phyloP scores from a whole-genome alignment of 2,888 invertebrate genomes.

The Orchestes rusci region DNA sequence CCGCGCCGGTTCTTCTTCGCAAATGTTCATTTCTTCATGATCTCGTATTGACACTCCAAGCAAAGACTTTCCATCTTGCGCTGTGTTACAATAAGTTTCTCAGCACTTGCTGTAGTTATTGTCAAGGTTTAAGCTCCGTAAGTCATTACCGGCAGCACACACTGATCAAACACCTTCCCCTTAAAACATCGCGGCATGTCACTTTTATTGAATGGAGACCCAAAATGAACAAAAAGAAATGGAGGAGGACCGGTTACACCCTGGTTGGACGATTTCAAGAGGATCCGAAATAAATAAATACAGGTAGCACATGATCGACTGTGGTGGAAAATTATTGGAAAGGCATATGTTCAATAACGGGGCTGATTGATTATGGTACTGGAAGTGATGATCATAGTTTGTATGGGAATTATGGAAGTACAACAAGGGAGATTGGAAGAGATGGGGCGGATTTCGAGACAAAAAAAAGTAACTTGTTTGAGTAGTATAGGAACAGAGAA shows the following conservation, averaged over 20 bases:
- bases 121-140: not conserved
- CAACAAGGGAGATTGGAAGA: no score
- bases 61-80: not conserved
- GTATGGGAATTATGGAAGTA: no score
- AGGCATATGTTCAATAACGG: not conserved
- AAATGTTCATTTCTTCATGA: not conserved
- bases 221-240: not conserved
- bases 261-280: not conserved
- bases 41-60: not conserved
- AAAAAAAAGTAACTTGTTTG: no score
- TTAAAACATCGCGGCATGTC: no score
- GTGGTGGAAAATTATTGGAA: not conserved
- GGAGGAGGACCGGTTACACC: not conserved
- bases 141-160: no score
- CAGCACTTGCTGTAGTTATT: not conserved
- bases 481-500: no score
- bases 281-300: not conserved
- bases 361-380: no score
- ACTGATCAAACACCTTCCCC: no score
- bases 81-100: not conserved
- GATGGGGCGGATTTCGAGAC: no score
- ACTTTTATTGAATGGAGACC: not conserved
- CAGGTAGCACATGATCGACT: not conserved
- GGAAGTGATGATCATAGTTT: no score
- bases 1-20: not conserved